phyloP scores from a whole-genome alignment of 2,113 vertebrate species.

The Sceloporus tristichus region DNA sequence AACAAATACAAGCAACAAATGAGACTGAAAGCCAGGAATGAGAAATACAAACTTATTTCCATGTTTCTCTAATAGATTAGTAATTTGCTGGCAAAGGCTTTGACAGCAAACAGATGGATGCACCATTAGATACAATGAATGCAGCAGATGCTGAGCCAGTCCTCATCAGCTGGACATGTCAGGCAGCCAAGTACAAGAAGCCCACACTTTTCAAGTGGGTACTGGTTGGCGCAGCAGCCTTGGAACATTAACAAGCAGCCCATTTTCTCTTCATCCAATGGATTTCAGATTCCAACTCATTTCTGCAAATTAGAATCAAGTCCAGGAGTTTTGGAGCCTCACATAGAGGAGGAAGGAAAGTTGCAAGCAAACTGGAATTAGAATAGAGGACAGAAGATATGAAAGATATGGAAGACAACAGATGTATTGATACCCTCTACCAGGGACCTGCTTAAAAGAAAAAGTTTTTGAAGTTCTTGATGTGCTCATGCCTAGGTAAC shows the following conservation, averaged over 20 bases:
- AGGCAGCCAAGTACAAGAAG: conserved; percentile 80
- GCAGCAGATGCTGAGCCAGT: conserved; percentile 89
- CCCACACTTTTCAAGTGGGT: conserved; percentile 80
- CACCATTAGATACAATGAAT: conserved; percentile 89
- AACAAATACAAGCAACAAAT: conserved; percentile 72
- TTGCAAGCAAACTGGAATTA: conserved; percentile 12
- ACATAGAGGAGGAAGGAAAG: not conserved
- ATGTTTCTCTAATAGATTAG: conserved; percentile 89
- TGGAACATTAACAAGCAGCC: conserved; percentile 63
- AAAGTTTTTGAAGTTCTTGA: not conserved
- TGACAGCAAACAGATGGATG: conserved; percentile 92
- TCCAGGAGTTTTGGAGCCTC: conserved; percentile 22
- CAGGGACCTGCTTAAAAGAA: conserved; percentile 41
- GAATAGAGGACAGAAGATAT: conserved; percentile 1
- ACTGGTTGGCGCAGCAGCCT: conserved; percentile 72
- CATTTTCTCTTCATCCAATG: conserved; percentile 56
- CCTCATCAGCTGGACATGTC: conserved; percentile 83
- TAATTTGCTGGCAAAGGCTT: conserved; percentile 85
- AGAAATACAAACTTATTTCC: conserved; percentile 79
- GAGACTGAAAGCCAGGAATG: conserved; percentile 75
- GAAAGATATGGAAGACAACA: not conserved
- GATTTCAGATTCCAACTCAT: conserved; percentile 66
- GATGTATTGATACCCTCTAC: conserved; percentile 37
- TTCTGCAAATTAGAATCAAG: conserved; percentile 45
- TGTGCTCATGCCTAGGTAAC: not conserved